Evolutionary conservation across 2,113 vertebrate genomes (phyloP), one percentile per base, ranked within the genome.

Genomic region (Rattus rattus): DNA sequence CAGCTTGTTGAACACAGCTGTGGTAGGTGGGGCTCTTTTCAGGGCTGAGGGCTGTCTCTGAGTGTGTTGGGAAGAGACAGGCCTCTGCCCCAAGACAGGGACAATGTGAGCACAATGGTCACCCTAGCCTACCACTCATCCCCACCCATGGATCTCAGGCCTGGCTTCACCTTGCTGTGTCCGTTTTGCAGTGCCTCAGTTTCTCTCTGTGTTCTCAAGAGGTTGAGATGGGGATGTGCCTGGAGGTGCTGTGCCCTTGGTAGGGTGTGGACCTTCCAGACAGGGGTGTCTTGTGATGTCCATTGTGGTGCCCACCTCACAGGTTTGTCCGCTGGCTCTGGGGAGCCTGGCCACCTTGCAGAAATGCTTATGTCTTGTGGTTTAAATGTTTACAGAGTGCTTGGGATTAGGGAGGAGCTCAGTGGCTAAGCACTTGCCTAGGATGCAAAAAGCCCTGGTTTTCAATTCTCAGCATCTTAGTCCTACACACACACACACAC

Each of bases 271-370:
- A 65, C 52, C 69, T 12, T 36, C 26, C 39, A 26, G 52, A 36
- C 30, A 24, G n/a, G 36, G 33, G n/a, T 19, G 19, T 4, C 24
- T 16, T 30, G 14, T 13, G 36, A 3, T n/a, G 86, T 26, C 79
- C 14, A 5, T 52, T 22, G 36, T 6, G 79, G 36, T 49, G 47
- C 26, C n/a, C 7, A 3, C n/a, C 19, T 7, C 0, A 1, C 5
- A 52, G 72, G 17, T 67, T 59, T 43, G 65, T 28, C 49, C n/a
- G n/a, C 47, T 5, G 56, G 73, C 56, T 39, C 16, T 4, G 6
- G 61, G n/a, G 14, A 19, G 22, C 24, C 52, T 6, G 7, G 26
- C 49, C 39, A n/a, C 0, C 11, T 20, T 1, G n/a, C 52, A 20
- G 49, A 69, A 81, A 26, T 56, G 52, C 24, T 65, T 2, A 16